These are phyloP conservation scores for Synergus itoensis DNA, from an alignment of 2,888 invertebrate genomes.

Conservation along the genomic window DNA sequence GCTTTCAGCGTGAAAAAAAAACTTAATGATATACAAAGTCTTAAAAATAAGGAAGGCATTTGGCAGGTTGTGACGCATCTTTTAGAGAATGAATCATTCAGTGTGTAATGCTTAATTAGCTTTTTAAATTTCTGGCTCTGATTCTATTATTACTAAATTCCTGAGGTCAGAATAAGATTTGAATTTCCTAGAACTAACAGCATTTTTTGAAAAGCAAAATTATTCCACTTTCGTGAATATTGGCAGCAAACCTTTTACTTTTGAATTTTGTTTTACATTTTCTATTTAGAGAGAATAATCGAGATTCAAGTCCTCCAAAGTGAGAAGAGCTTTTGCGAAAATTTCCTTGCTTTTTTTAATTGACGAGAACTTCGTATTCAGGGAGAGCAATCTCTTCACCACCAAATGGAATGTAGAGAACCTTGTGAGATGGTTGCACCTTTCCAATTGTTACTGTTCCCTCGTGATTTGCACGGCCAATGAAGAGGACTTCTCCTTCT, in stretches of 20 bases:
- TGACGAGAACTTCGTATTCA: conserved; percentile 89
- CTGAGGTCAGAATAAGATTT: background rate
- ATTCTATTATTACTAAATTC: background rate
- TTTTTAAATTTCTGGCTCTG: background rate
- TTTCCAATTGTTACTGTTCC: conserved; percentile 89
- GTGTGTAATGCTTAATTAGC: background rate
- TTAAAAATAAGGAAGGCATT: conserved; percentile 1
- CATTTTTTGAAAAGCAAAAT: background rate
- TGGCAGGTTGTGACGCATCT: background rate
- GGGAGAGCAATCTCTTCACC: conserved; percentile 89
- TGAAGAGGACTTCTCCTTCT: conserved; percentile 88
- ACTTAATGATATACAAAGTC: background rate
- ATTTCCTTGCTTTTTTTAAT: conserved; percentile 64
- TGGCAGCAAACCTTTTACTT: background rate
- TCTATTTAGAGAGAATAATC: background rate
- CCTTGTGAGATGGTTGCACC: conserved; percentile 90
- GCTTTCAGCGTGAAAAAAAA: conserved; percentile 20
- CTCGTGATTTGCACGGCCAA: conserved; percentile 89
- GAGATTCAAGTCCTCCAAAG: conserved; percentile 13
- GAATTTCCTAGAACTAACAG: background rate
- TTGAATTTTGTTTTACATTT: background rate
- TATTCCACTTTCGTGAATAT: conserved; percentile 8
- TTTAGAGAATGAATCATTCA: conserved; percentile 8
- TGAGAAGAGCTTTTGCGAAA: background rate
- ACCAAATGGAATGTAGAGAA: conserved; percentile 90